Evolutionary conservation across 2,113 vertebrate genomes (phyloP).

Genomic region (Pelmatolapia mariae): DNA sequence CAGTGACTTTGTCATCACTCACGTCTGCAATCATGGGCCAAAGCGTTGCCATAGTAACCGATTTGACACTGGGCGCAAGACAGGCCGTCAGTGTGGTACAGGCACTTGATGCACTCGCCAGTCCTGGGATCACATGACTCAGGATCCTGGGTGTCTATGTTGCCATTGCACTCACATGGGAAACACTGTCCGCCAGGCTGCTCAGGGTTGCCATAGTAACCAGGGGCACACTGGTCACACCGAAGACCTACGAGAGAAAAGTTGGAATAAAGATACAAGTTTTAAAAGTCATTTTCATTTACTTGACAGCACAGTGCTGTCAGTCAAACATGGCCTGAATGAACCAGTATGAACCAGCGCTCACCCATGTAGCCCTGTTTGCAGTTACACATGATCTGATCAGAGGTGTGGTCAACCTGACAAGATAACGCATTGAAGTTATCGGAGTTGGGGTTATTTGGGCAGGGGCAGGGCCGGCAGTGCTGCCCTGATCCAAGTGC

Average conservation of each 20-base stretch:
- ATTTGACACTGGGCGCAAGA: slow-evolving; percentile 71
- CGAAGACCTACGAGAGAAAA: slow-evolving; percentile 61
- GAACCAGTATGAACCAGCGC: not conserved
- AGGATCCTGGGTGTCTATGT: slow-evolving; percentile 76
- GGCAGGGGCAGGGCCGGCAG: slow-evolving; percentile 83
- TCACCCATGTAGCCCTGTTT: slow-evolving; percentile 77
- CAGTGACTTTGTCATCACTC: slow-evolving; percentile 38
- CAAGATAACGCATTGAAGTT: slow-evolving; percentile 78
- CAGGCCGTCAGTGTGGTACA: slow-evolving; percentile 75
- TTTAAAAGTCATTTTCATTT: not conserved
- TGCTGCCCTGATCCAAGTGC: slow-evolving; percentile 80
- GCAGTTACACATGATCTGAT: slow-evolving; percentile 80
- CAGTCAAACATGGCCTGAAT: not conserved
- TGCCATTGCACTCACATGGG: slow-evolving; percentile 82
- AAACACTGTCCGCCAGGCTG: slow-evolving; percentile 63
- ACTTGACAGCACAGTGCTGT: not conserved
- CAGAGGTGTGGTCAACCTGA: slow-evolving; percentile 56
- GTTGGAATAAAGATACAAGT: not conserved
- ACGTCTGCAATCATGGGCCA: slow-evolving; percentile 78
- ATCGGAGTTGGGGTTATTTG: slow-evolving; percentile 71
- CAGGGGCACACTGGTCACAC: slow-evolving; percentile 80
- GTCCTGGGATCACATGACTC: slow-evolving; percentile 77
- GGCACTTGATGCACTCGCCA: slow-evolving; percentile 77
- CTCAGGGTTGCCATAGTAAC: slow-evolving; percentile 77
- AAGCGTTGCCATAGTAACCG: slow-evolving; percentile 79